Conservation (phyloP, 1,140 invertebrate species). For the Onthophagus taurus region DNA sequence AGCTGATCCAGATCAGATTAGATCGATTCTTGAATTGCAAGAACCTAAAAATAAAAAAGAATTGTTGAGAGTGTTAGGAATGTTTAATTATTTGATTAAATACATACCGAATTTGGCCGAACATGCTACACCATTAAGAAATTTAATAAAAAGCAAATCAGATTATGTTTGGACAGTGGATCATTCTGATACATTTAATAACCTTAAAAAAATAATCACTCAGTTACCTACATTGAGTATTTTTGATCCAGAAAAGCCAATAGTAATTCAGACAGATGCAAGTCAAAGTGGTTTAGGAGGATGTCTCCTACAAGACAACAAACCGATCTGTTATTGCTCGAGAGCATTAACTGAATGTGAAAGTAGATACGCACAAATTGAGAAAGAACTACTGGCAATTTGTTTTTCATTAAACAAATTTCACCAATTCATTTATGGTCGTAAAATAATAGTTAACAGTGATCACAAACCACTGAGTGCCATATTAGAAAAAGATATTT, state of each 20-base stretch:
- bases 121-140: slow-evolving; percentile 13
- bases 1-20: slow-evolving; percentile 15
- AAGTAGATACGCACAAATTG: slow-evolving; percentile 10
- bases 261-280: slow-evolving; percentile 3
- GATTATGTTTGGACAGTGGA: not conserved
- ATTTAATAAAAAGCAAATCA: slow-evolving; percentile 9
- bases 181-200: slow-evolving; percentile 7
- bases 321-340: slow-evolving; percentile 14
- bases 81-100: slow-evolving; percentile 19
- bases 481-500: slow-evolving; percentile 9
- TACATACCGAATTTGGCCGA: slow-evolving; percentile 15
- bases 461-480: slow-evolving; percentile 7
- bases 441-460: slow-evolving; percentile 2
- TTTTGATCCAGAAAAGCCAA: slow-evolving; percentile 4
- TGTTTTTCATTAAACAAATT: slow-evolving; percentile 1
- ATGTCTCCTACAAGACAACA: slow-evolving; percentile 9
- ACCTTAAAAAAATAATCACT: slow-evolving; percentile 5
- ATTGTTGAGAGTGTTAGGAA: slow-evolving; percentile 16
- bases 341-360: slow-evolving; percentile 12
- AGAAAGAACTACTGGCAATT: slow-evolving; percentile 15
- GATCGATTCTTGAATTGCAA: slow-evolving; percentile 15
- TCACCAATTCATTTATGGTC: slow-evolving; percentile 10
- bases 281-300: slow-evolving; percentile 1
- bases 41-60: slow-evolving; percentile 20
- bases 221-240: slow-evolving; percentile 2